Evolutionary conservation across 2,888 invertebrate genomes (phyloP), one percentile per base, ranked within the genome.

Genomic region (Apotomis capreana): DNA sequence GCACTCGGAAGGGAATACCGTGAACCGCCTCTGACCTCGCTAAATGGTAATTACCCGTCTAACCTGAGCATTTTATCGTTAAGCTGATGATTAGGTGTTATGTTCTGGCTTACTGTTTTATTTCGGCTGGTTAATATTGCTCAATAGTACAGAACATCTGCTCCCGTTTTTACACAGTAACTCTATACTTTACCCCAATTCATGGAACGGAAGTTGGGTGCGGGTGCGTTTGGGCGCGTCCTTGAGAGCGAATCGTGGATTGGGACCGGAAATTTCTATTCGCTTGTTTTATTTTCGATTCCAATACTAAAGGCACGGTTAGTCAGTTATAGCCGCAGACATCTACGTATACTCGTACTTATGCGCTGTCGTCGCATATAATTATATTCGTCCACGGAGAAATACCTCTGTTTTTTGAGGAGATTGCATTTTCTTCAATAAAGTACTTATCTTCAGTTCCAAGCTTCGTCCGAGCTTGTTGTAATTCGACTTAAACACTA

Each of bases 201-300:
- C 81, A 81, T 82, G 76, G 81, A 90, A 82, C 92, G 92, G 92
- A 92, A 91, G 84, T 84, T 80, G 90, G 91, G 92, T 87, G 88
- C 85, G 89, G 88, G 86, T 80, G 67, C 57, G 61, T 74, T 70
- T 88, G 88, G 90, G 90, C 81, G 88, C 82, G 91, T 89, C 90
- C 90, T 91, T 90, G 90, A 88, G 83, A 78, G 77, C 75, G 78
- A 77, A 78, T 79, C 75, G 79, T 84, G 79, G 78, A 87, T 84
- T 86, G 81, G 79, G 79, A 87, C 87, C 89, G 89, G 89, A 91
- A 86, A 84, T 85, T 80, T 83, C 82, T 84, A 85, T 86, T 83
- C 76, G 75, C 78, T 80, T 84, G 83, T 82, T 79, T 76, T 78
- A 75, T 78, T 76, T 78, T 76, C 74, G 65, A 77, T 52, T 37